These are phyloP conservation scores for Trachelus tabidus DNA, from an alignment of 2,888 invertebrate genomes.

Conservation along the genomic window DNA sequence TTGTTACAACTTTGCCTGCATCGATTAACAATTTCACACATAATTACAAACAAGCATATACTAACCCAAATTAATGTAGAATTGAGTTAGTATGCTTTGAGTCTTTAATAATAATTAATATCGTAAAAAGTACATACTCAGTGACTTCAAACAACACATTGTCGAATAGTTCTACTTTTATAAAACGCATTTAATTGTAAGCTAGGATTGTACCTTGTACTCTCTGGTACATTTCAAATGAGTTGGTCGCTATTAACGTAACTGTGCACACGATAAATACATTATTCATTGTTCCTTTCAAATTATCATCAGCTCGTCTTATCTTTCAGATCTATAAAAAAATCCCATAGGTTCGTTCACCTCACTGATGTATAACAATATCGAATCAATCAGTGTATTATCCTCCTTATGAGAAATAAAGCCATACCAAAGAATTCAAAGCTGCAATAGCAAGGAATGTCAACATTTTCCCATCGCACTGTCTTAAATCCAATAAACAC, in stretches of 20 bases:
- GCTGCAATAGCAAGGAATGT: neutral
- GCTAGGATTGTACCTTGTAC: neutral
- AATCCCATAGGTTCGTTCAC: neutral
- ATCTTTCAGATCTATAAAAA: neutral
- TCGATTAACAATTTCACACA: neutral
- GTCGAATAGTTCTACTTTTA: neutral
- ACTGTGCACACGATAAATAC: slow-evolving; percentile 2
- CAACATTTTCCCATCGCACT: neutral
- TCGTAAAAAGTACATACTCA: neutral
- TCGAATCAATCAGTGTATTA: neutral
- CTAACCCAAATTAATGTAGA: neutral
- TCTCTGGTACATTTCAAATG: slow-evolving; percentile 18
- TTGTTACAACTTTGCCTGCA: neutral
- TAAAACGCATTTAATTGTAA: neutral
- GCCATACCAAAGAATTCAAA: neutral
- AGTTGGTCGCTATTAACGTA: slow-evolving; percentile 5
- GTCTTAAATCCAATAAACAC: neutral
- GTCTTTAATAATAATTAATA: neutral
- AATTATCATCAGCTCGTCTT: neutral
- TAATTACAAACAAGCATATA: neutral
- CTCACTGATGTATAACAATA: neutral
- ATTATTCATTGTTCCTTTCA: neutral
- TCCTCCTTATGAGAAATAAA: neutral
- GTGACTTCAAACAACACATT: neutral
- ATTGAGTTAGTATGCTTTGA: neutral